Evolutionary conservation across 2,888 invertebrate species (phyloP).

Genomic region (Andrena bucephala): DNA sequence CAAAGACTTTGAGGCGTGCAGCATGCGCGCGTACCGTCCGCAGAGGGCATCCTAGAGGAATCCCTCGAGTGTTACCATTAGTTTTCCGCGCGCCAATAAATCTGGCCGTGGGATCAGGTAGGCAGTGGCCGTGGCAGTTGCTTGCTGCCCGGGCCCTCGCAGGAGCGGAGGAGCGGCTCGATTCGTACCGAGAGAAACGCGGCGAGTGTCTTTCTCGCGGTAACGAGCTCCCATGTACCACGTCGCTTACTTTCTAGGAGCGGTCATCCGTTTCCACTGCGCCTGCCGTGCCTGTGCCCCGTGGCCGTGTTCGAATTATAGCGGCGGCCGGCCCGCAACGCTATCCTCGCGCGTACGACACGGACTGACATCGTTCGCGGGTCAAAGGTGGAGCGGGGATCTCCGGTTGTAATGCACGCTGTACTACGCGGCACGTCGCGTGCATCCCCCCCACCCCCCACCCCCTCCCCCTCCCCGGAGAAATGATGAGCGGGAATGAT

Average conservation of each 20-base stretch:
- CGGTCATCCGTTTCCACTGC: constrained; percentile 68
- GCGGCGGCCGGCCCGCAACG: constrained; percentile 46
- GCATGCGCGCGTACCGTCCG: neutral
- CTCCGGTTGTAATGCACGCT: constrained; percentile 62
- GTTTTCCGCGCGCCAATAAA: constrained; percentile 79
- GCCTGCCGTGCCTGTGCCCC: constrained; percentile 45
- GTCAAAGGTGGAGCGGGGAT: constrained; percentile 68
- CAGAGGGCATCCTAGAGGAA: constrained; percentile 42
- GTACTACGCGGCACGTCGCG: constrained; percentile 58
- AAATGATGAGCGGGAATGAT: constrained; percentile 44
- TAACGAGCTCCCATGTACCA: constrained; percentile 83
- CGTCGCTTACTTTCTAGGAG: constrained; percentile 79
- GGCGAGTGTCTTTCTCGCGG: constrained; percentile 76
- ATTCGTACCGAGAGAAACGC: constrained; percentile 60
- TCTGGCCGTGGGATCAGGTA: constrained; percentile 78
- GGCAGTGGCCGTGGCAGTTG: constrained; percentile 72
- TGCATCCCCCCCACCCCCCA: constrained; percentile 23
- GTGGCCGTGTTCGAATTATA: constrained; percentile 63
- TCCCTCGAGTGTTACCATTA: constrained; percentile 73
- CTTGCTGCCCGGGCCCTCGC: constrained; percentile 68
- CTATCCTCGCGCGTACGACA: constrained; percentile 67
- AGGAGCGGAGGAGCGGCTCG: constrained; percentile 23
- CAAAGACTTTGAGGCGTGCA: neutral
- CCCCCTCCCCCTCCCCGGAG: neutral
- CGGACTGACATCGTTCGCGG: constrained; percentile 65